Evolutionary conservation across 1,140 invertebrate species (phyloP), one percentile per base, ranked within the genome.

Genomic region (Drosophila tani): DNA sequence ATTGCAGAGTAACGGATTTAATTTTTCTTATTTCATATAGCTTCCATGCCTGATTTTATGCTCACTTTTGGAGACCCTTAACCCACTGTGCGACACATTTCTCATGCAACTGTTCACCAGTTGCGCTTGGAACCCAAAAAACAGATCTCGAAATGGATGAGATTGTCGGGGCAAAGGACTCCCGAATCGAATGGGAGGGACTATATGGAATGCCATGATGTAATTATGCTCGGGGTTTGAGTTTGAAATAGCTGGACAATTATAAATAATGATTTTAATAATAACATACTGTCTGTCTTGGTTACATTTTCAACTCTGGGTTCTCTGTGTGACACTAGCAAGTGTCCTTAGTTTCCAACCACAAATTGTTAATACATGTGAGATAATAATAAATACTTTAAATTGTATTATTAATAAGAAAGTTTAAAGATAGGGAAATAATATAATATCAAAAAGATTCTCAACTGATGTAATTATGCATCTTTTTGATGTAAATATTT

Each of bases 91-190:
- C 32, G 3, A 35, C 27, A 8, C 27, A 8, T 47, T 45, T 47
- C 63, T 45, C 63, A 43, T 17, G 40, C 63, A 66, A 63, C 63
- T 66, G 63, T 62, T 62, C 24, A 14, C 8, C 32, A 21, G 51
- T 35, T 19, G 3, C 27, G n/a, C 2, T 19, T 7, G 11, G 35
- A 38, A 38, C 1, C 32, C 38, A 2, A 43, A 15, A 15, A 49
- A 24, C 5, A n/a, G 17, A 21, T 24, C 19, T 14, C 19, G 5
- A 62, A 35, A 45, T 63, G 63, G 11, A 3, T 32, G 3, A 43
- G 27, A 17, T 65, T 63, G 38, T 35, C 15, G 38, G 17, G 24
- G 12, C 12, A n/a, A 58, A 29, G 56, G 56, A 58, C 43, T 58
- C n/a, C 41, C 63, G 57, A 59, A 45, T 63, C 63, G 57, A 65